Evolutionary conservation across 2,113 vertebrate species (phyloP).

Genomic region (Cettia cetti): DNA sequence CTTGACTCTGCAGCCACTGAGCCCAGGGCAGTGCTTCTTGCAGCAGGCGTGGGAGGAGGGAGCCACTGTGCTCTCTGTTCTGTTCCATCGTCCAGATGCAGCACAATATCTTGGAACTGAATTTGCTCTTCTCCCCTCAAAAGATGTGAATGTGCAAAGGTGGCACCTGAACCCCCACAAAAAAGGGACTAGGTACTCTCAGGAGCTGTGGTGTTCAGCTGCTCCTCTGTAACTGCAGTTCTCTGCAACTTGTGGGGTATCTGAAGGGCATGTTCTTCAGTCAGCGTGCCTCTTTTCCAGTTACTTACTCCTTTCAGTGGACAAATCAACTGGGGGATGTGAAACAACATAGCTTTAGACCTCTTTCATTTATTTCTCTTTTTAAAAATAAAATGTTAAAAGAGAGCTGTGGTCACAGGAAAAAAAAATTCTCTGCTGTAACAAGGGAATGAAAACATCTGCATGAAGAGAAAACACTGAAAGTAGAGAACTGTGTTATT

Average conservation of each 20-base stretch:
- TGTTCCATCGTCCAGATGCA: not conserved
- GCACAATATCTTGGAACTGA: not conserved
- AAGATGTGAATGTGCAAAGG: not conserved
- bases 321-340: not conserved
- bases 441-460: constrained; percentile 40
- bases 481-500: constrained; percentile 53
- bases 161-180: not conserved
- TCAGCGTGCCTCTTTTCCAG: not conserved
- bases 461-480: constrained; percentile 19
- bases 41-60: accelerated
- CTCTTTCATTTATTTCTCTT: not conserved
- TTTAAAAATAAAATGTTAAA: constrained; percentile 16
- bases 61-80: not conserved
- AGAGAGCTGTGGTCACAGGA: not conserved
- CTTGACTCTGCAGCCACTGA: not conserved
- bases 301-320: not conserved
- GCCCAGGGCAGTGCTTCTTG: not conserved
- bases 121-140: accelerated
- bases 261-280: not conserved
- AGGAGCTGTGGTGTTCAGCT: not conserved
- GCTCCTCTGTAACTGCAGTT: not conserved
- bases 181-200: not conserved
- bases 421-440: not conserved
- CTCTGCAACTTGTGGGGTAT: not conserved
- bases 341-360: constrained; percentile 19